phyloP scores from a whole-genome alignment of 1,140 invertebrate species.

The Augochlora pura region DNA sequence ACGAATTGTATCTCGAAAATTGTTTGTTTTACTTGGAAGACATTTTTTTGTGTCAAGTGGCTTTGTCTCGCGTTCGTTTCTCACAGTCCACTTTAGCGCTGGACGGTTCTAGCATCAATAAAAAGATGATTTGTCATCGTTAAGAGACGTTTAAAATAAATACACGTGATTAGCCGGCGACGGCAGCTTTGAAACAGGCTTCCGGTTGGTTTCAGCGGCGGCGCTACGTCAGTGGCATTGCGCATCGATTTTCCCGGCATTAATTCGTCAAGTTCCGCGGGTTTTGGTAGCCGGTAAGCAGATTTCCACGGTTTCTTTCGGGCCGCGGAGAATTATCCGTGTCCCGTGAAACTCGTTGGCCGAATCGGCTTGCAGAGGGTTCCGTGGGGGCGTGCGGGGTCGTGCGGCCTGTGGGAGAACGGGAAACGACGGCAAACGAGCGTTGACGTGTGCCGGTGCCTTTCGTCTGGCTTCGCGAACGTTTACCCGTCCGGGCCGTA shows the following conservation, averaged over 20 bases:
- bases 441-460: not conserved
- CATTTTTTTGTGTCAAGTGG: too few relatives aligned
- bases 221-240: not conserved
- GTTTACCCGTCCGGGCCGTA: conserved; percentile 32
- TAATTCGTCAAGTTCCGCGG: conserved; percentile 19
- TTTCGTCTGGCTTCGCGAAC: conserved; percentile 16
- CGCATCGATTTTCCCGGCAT: not conserved
- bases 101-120: too few relatives aligned
- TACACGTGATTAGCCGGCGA: not conserved
- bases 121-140: too few relatives aligned
- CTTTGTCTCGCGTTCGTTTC: too few relatives aligned
- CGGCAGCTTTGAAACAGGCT: not conserved
- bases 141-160: too few relatives aligned
- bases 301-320: conserved; percentile 1
- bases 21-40: too few relatives aligned
- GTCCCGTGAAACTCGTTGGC: not conserved
- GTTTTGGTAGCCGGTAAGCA: not conserved
- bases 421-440: conserved; percentile 15
- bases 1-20: too few relatives aligned
- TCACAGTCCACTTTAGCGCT: too few relatives aligned
- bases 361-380: not conserved
- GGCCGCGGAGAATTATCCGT: conserved; percentile 8
- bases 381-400: too few relatives aligned
- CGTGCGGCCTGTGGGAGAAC: too few relatives aligned
- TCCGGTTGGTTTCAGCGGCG: not conserved